Evolutionary conservation across 2,113 vertebrate genomes (phyloP), one percentile per base, ranked within the genome.

Genomic region (Brienomyrus longianalis): DNA sequence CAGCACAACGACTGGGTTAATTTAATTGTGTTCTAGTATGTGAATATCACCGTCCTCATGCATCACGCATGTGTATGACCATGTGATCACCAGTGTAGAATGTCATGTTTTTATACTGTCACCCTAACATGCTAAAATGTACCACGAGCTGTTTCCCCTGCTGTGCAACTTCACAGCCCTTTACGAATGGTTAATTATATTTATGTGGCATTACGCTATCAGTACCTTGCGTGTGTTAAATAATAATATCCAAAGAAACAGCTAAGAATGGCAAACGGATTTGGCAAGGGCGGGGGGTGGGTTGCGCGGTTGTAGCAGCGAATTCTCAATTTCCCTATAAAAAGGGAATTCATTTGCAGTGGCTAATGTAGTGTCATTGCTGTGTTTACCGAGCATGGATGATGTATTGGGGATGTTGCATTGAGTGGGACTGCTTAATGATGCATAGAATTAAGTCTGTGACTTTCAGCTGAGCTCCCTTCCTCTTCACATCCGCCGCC

Each of bases 321-420:
- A 96, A 97, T 97, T 97, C 97, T 97, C 97, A 97, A 97, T 98
- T 98, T 98, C 97, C 97, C 95, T 96, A 95, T 96, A 98, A 98
- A 98, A 97, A 98, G 97, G 97, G 97, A 98, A 98, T 98, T 98
- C 97, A 98, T 98, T 98, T 97, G 97, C 97, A 97, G 96, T 96
- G 96, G 96, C 97, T 98, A 98, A 98, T 98, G 97, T 97, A 97
- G 97, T 98, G 97, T 98, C 97, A 98, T 97, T 95, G 96, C 97
- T 97, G 97, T 97, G 97, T 97, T 97, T 97, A 97, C 97, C 95
- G 97, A 98, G 97, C 97, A 97, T 98, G 97, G 97, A 98, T 98
- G 97, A 98, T 98, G 97, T 97, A 98, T 98, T 97, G 97, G 96
- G 97, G 97, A 97, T 97, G 97, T 97, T 97, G 97, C 96, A 96